Conservation (phyloP, 1,140 invertebrate species). For the Thereuonema tuberculata region DNA sequence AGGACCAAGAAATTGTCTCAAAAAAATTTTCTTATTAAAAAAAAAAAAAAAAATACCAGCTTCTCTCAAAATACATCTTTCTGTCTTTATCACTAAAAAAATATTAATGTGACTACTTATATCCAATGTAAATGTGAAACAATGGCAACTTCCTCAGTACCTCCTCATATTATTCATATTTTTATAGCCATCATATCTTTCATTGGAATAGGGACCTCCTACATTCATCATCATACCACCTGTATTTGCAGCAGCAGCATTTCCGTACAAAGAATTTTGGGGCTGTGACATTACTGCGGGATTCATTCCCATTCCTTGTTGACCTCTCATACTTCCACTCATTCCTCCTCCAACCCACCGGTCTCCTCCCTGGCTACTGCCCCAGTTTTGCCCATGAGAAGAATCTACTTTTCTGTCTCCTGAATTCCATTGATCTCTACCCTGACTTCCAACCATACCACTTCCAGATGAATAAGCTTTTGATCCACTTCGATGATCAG, state of each 20-base stretch:
- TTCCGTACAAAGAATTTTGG: slow-evolving; percentile 5
- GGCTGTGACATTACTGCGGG: slow-evolving; percentile 1
- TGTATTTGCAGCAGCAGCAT: background rate
- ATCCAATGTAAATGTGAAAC: too few species aligned
- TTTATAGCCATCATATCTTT: slow-evolving; percentile 16
- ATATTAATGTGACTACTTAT: too few species aligned
- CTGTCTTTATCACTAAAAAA: too few species aligned
- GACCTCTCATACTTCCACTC: background rate
- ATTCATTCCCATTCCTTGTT: slow-evolving; percentile 12
- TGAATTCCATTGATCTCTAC: background rate
- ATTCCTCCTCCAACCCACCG: slow-evolving; percentile 1
- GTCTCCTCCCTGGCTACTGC: background rate
- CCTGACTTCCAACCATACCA: slow-evolving; percentile 1
- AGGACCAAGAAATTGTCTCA: too few species aligned
- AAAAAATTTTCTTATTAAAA: too few species aligned
- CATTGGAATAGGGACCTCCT: background rate
- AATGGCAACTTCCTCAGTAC: too few species aligned
- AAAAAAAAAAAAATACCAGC: too few species aligned
- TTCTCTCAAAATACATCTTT: too few species aligned
- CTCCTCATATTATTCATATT: slow-evolving; percentile 3
- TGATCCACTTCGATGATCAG: background rate
- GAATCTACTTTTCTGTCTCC: slow-evolving; percentile 6
- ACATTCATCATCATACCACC: slow-evolving; percentile 11
- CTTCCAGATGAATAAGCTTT: slow-evolving; percentile 8
- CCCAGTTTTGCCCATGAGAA: slow-evolving; percentile 8